Base-by-base conservation (phyloP, 2,113 vertebrate species). In the Strigops habroptila region DNA sequence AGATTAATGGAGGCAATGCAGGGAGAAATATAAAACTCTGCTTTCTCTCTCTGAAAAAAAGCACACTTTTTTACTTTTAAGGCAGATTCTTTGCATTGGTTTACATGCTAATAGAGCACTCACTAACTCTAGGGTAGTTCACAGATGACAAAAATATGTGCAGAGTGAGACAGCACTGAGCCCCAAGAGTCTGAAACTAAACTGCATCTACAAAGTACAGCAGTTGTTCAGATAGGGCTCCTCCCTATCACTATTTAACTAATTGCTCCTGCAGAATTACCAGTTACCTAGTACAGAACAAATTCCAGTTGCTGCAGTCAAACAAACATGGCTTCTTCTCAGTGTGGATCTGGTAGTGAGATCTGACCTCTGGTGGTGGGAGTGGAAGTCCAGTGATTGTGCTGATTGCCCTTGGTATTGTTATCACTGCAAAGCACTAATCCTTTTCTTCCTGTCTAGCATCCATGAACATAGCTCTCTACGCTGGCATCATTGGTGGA, bases 381-480 rank as follows among this genome's bases (percentile, higher is more conserved):
- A 23, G 35, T 5, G 70, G 63, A 77, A 86, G 63, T 21, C 33
- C 57, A 37, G 28, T 10, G 16, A n/a, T 17, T n/a, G 51, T 57
- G 79, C 67, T 35, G 46, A 35, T 12, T 18, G 25, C 57, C 16
- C 59, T 2, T 41, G 35, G 2, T 16, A 52, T 1, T 18, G 10
- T 24, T 30, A 9, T 14, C 28, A 18, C 24, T 41, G 68, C 46
- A 27, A 31, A 52, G 12, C 24, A 16, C 48, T 78, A 33, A 96
- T 17, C 43, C 10, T 75, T 75, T 81, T 67, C 95, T 74, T 79
- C 83, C 82, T 93, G 11, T 3, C 1, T 76, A 99, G 99, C 97
- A 15, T 98, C 98, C 92, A 98, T 99, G 98, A 98, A 98, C 14
- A 69, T 98, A 23, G 98, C 97, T 6, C 91, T 98, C 35, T 99